Evolutionary conservation across 2,888 invertebrate species (phyloP), one percentile per base, ranked within the genome.

Genomic region (Nymphalis polychloros): DNA sequence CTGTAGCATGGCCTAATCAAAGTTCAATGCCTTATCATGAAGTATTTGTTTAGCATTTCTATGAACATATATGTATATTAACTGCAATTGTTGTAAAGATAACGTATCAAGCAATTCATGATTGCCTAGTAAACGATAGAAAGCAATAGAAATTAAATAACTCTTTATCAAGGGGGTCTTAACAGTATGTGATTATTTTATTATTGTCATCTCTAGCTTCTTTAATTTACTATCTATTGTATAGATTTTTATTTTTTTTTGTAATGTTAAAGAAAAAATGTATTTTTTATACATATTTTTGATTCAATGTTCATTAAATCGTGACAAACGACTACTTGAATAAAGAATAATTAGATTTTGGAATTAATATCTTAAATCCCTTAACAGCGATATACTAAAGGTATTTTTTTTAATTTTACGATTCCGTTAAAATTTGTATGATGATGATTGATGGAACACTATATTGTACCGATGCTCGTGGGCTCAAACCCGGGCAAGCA

Each of bases 121-220:
- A 70, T 52, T 69, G 71, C 62, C 62, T 64, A 57, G 61, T 62
- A 31, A 63, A 47, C 50, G 62, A 53, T 66, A 65, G 62, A 20
- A 20, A 52, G 63, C 62, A 59, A 63, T 66, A 62, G 62, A 47
- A 59, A 46, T 65, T 41, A 63, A 48, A 55, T 27, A 23, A 50
- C 46, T 53, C 53, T 6, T 59, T 69, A 52, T 63, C 48, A 46
- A 31, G 47, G 59, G 64, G 60, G 53, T 48, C 17, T 46, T 64
- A 48, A 57, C 35, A 19, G 16, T 31, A 31, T 64, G 48, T 57
- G 57, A 64, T 64, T 55, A 19, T 57, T 63, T 46, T 55, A 19
- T n/a, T 55, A 27, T 10, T 48, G 16, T 60, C 6, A 20, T 19
- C 47, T 13, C 10, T 20, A 23, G 47, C 19, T 47, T 19, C 41